Conservation (phyloP, 2,113 vertebrate species). For the Ptyas mucosa region DNA sequence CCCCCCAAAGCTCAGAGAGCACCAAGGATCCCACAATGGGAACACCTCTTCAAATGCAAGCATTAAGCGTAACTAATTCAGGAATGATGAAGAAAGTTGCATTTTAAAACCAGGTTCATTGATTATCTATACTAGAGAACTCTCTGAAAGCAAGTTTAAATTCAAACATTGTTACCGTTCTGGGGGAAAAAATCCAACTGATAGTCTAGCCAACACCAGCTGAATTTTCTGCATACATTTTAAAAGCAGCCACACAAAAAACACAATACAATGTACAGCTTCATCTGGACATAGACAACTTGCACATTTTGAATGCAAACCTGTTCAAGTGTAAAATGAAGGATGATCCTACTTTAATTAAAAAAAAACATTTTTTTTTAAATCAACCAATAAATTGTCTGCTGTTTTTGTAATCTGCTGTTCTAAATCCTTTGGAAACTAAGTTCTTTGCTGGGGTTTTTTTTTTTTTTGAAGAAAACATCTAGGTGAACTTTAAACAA, state of each 20-base stretch:
- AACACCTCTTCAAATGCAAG: not conserved
- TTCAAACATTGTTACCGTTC: not conserved
- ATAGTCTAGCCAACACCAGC: not conserved
- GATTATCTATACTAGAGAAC: not conserved
- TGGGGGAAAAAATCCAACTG: not conserved
- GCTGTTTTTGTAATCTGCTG: conserved; percentile 16
- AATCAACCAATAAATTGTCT: conserved; percentile 52
- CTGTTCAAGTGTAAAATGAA: not conserved
- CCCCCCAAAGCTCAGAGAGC: not conserved
- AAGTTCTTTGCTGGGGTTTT: not conserved
- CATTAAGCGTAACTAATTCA: not conserved
- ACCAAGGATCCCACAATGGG: not conserved
- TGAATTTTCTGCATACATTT: not conserved
- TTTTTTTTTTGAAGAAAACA: conserved; percentile 45
- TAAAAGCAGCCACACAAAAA: not conserved
- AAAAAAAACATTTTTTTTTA: not conserved
- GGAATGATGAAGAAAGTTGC: not conserved
- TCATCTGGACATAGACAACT: not conserved
- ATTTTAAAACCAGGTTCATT: not conserved
- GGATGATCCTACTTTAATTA: not conserved
- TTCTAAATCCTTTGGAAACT: not conserved
- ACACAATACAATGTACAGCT: not conserved
- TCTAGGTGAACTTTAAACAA: conserved; percentile 57
- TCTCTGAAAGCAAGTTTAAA: not conserved
- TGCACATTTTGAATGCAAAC: not conserved